These are phyloP conservation scores for Hyaena hyaena DNA, from an alignment of 2,113 vertebrate species.

Conservation along the genomic window DNA sequence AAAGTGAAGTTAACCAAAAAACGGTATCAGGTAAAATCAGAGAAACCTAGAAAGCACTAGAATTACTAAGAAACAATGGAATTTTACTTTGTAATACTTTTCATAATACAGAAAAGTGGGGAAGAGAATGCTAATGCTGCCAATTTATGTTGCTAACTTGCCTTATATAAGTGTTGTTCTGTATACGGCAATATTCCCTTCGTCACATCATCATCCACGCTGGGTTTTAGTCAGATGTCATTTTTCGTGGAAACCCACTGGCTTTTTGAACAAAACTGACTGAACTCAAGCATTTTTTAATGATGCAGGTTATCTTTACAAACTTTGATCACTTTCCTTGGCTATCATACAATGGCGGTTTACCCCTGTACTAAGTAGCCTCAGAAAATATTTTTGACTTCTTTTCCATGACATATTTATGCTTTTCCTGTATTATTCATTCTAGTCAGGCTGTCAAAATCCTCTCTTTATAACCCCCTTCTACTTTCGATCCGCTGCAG, in stretches of 20 bases:
- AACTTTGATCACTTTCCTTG: constrained; percentile 37
- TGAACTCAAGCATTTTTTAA: constrained; percentile 32
- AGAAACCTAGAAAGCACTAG: not conserved
- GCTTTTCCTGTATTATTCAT: constrained; percentile 57
- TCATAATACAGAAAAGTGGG: not conserved
- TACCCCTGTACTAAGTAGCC: not conserved
- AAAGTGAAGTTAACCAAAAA: not conserved
- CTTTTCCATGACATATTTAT: constrained; percentile 55
- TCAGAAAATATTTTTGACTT: constrained; percentile 41
- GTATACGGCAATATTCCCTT: not conserved
- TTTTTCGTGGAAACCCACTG: not conserved
- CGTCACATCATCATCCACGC: not conserved
- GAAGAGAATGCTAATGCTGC: not conserved
- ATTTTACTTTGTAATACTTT: not conserved
- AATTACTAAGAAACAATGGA: not conserved
- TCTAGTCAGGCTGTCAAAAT: constrained; percentile 60
- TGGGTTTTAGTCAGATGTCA: not conserved
- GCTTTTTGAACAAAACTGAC: constrained; percentile 1
- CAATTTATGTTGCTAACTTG: not conserved
- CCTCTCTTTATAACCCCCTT: constrained; percentile 45
- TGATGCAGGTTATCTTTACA: not conserved
- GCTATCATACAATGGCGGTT: not conserved
- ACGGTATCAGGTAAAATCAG: not conserved
- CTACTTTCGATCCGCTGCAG: not conserved
- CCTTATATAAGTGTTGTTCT: not conserved